Percentiles rank a stretch among this genome's conserved stretches.
These are phyloP conservation scores for Anolis sagrei DNA, from an alignment of 2,113 vertebrate genomes.

Conservation along the genomic window DNA sequence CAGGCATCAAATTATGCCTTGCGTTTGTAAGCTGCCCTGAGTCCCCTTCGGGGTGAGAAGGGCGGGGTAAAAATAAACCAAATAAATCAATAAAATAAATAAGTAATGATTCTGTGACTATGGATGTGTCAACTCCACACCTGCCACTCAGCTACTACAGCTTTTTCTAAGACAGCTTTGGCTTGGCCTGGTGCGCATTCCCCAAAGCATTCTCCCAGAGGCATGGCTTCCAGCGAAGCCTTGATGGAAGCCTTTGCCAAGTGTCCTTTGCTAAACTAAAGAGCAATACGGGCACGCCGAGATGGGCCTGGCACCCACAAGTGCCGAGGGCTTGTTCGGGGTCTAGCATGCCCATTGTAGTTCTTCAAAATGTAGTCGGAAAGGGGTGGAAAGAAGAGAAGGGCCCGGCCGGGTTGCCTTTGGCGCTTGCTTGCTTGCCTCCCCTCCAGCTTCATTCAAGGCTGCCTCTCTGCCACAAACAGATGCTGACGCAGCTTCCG, in stretches of 20 bases:
- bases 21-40: no score
- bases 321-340: fast-evolving
- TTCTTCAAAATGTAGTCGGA: neutral
- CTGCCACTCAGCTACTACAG: neutral
- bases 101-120: no score
- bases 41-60: no score
- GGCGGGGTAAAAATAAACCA: no score
- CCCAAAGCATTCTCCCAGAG: neutral
- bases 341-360: neutral
- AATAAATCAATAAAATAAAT: no score
- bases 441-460: constrained; percentile 67
- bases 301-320: neutral
- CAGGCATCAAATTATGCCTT: no score
- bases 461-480: constrained; percentile 71
- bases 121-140: neutral
- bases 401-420: constrained; percentile 1
- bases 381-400: neutral
- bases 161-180: neutral
- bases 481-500: constrained; percentile 76
- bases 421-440: constrained; percentile 54
- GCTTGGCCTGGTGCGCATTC: neutral
- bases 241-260: neutral
- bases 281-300: neutral
- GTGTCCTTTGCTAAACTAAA: neutral
- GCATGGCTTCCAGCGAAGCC: neutral